Base-by-base conservation (phyloP, 1,140 invertebrate species). In the Zelostemma sp. region DNA sequence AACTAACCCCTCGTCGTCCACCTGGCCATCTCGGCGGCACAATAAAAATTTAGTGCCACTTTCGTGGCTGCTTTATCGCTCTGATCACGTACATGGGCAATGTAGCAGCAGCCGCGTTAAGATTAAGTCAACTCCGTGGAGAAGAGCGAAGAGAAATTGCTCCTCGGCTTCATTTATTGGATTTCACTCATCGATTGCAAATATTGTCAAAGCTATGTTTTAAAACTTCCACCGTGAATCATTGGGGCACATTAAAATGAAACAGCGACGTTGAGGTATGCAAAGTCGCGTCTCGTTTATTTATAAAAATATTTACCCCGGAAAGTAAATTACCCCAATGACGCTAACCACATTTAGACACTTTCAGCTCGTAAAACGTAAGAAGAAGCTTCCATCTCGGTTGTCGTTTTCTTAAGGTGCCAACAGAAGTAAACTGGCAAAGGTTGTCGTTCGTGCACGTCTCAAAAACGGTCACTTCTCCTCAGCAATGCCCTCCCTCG, bases 11-110 rank as follows among this genome's bases (percentile, higher is more conserved):
- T 47, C 53, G 62, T 72, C 69, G 69, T 72, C 67, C 69, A 67
- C 55, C 69, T 72, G 60, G 67, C 69, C 64, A 60, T 72, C 67
- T 67, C 56, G 66, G 60, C 28, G 47, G 55, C 47, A 72, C 69
- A 72, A 72, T 72, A 67, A 72, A 72, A 72, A 72, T 72, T 72
- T 72, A 67, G 69, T 72, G 63, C 63, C 62, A 67, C 60, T 72
- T 66, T 67, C 64, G 56, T 56, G 55, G 60, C 60, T 59, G 47
- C 67, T 72, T 72, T 67, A 72, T 67, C 55, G 69, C 60, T 72
- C 69, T 67, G 69, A 67, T 67, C 69, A 67, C 69, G 69, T 72
- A 72, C 64, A 63, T 64, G 56, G 47, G 45, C 40, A 67, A 67
- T 61, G 64, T 60, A 14, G 28, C 50, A 64, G 63, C 67, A 55